These are phyloP conservation scores for Dioctria linearis DNA, from an alignment of 2,888 invertebrate genomes.

Conservation along the genomic window DNA sequence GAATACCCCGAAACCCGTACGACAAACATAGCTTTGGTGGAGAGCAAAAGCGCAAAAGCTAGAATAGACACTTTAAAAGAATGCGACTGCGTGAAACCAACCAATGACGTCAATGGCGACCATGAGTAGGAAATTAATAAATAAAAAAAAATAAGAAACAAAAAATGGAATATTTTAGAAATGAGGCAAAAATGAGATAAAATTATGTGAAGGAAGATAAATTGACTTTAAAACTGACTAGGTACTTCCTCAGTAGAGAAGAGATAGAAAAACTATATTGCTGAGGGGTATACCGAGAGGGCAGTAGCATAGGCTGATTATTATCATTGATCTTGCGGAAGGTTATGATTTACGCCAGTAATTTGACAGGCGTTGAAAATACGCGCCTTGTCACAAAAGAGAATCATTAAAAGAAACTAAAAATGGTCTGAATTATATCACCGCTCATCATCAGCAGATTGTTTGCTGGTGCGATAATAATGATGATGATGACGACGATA, in stretches of 20 bases:
- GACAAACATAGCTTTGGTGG: too few species aligned
- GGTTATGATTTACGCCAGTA: constrained; percentile 6
- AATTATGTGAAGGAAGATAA: constrained; percentile 10
- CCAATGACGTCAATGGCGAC: constrained; percentile 30
- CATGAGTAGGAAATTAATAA: constrained; percentile 33
- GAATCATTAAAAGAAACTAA: neutral
- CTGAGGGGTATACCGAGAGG: too few species aligned
- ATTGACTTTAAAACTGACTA: neutral
- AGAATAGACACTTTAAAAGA: neutral
- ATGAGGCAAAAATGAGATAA: constrained; percentile 19
- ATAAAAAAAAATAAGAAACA: neutral
- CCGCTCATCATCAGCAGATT: too few species aligned
- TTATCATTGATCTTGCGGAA: constrained; percentile 30
- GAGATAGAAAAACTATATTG: too few species aligned
- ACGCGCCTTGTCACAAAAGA: neutral
- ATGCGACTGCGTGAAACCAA: constrained; percentile 21
- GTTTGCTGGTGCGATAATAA: too few species aligned
- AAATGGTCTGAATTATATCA: too few species aligned
- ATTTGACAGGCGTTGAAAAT: neutral
- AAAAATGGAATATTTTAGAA: constrained; percentile 10
- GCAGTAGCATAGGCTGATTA: neutral
- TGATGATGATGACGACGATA: too few species aligned
- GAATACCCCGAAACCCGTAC: too few species aligned
- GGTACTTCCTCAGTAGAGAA: neutral
- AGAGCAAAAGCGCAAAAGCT: too few species aligned